Base-by-base conservation (phyloP, 2,113 vertebrate species). In the Peromyscus maniculatus region DNA sequence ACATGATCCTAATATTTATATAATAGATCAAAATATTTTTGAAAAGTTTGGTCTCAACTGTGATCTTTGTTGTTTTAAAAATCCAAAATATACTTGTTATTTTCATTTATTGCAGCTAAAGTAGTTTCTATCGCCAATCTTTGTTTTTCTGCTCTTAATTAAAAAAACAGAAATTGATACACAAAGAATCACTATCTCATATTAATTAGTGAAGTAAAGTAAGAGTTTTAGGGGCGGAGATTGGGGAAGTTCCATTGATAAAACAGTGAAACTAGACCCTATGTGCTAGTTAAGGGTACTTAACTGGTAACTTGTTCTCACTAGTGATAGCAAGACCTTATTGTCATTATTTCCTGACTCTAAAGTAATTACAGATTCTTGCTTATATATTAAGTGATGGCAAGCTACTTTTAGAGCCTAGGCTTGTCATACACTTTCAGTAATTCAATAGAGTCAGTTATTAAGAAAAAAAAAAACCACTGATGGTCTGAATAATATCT, bases 1-100 rank as follows among this genome's bases (percentile, higher is more conserved):
- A 62, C 57, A 39, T 93, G 83, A 87, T 89, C 93, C 55, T 83
- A 94, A 93, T 96, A 95, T 97, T 98, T 92, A 95, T 86, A 84
- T 55, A 88, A 26, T 72, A 93, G 57, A 92, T 93, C 57, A 89
- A 96, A 98, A 92, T 96, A 46, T 98, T 98, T 55, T 94, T 91
- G 33, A 96, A 95, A 97, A 89, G 13, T 17, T 16, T 16, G 95
- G 16, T 97, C 92, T 97, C 62, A 91, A 80, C 39, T 55, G 11
- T 93, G 71, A 92, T 71, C 92, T 97, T 97, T 86, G 74, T 92
- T 98, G 52, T 91, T 98, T 87, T 97, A 39, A 64, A 95, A 89
- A 69, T 57, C 57, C 86, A 91, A 94, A 96, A 89, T 77, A 36
- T 62, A 74, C 19, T 97, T 77, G 22, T 95, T 59, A 71, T 97